Conservation (phyloP, 2,888 invertebrate species). For the Latrodectus elegans region DNA sequence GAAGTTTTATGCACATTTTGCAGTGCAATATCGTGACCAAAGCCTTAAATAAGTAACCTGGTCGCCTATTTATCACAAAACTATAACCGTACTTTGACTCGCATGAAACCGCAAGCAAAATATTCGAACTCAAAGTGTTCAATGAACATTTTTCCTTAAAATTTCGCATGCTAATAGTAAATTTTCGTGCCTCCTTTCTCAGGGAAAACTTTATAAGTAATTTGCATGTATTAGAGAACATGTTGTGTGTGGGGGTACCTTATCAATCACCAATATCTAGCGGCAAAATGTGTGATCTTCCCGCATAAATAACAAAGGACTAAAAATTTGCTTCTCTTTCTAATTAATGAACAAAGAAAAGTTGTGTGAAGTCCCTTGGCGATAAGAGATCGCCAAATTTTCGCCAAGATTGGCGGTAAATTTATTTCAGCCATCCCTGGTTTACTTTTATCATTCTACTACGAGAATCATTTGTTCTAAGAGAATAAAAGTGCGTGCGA, state of each 20-base stretch:
- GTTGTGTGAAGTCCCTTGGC: neutral
- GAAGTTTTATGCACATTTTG: too few relatives aligned
- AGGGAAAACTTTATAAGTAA: too few relatives aligned
- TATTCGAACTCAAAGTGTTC: neutral
- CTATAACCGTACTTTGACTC: neutral
- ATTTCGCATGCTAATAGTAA: neutral
- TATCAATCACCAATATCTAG: slow-evolving; percentile 3
- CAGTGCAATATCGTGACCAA: neutral
- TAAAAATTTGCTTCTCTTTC: neutral
- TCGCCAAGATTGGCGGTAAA: neutral
- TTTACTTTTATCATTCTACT: neutral
- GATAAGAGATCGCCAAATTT: neutral
- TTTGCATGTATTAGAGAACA: too few relatives aligned
- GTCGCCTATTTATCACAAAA: neutral
- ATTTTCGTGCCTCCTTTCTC: neutral
- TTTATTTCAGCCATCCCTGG: neutral
- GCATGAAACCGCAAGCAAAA: neutral
- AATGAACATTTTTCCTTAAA: neutral
- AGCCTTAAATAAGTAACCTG: neutral
- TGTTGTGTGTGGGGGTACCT: neutral
- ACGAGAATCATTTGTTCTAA: neutral
- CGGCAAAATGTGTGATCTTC: neutral
- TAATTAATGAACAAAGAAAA: slow-evolving; percentile 3
- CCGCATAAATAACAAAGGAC: neutral
- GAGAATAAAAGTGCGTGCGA: neutral